Percentiles rank a stretch among this genome's conserved stretches.
Evolutionary conservation across 2,113 vertebrate species (phyloP).

Genomic region (Sinosuthora webbiana): DNA sequence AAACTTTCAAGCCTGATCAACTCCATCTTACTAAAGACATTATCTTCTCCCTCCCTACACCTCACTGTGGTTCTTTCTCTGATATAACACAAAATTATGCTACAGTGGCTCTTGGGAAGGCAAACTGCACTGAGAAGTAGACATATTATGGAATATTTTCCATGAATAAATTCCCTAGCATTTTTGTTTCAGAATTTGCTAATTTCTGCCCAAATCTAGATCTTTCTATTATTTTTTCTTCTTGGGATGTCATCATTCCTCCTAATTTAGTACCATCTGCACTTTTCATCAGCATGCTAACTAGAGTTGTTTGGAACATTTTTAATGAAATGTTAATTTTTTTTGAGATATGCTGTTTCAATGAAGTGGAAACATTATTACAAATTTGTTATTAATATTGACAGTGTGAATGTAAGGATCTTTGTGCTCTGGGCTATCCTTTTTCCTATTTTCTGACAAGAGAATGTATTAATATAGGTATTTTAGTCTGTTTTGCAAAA

Average conservation of each 20-base stretch:
- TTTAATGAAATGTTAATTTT: conserved; percentile 45
- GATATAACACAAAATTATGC: not conserved
- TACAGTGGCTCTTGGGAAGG: not conserved
- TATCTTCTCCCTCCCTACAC: not conserved
- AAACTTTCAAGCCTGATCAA: not conserved
- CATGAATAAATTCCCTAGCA: not conserved
- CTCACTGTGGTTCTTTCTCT: not conserved
- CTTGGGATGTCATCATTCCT: conserved; percentile 8
- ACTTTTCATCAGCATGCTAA: conserved; percentile 40
- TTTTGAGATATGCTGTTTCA: not conserved
- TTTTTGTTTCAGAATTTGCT: not conserved
- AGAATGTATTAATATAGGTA: not conserved
- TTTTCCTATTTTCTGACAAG: not conserved
- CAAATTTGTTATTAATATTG: not conserved
- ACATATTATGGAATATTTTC: not conserved
- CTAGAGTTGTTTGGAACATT: conserved; percentile 17
- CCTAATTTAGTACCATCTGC: conserved; percentile 50
- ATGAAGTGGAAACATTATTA: not conserved
- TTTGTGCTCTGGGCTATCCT: not conserved
- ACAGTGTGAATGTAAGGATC: not conserved
- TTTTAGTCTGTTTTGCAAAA: not conserved
- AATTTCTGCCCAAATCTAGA: not conserved
- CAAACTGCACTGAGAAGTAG: not conserved
- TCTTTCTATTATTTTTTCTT: not conserved
- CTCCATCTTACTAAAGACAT: not conserved